Percentiles rank a stretch among this genome's conserved stretches.
Conservation (phyloP, 2,888 invertebrate species). For the Mythimna vitellina region DNA sequence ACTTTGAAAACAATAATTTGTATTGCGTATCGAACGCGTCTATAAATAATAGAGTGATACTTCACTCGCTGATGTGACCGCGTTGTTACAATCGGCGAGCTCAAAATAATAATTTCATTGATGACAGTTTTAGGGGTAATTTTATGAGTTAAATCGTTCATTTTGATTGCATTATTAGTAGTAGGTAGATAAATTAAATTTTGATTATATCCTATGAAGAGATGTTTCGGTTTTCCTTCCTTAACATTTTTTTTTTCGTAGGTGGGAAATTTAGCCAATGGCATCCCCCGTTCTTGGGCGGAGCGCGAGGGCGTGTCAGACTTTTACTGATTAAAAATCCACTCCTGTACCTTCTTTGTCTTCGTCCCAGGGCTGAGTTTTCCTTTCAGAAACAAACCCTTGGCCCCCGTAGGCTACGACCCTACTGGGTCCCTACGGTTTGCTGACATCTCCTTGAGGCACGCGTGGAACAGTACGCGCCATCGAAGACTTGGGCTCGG, state of each 20-base stretch:
- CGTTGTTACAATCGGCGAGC: slow-evolving; percentile 72
- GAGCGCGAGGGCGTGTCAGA: too few relatives aligned
- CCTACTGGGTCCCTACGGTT: too few relatives aligned
- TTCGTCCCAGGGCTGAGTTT: too few relatives aligned
- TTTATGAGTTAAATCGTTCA: slow-evolving; percentile 30
- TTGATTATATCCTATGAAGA: neutral
- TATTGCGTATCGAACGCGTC: slow-evolving; percentile 91
- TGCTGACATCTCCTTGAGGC: too few relatives aligned
- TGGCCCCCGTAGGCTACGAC: too few relatives aligned
- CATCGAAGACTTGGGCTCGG: too few relatives aligned
- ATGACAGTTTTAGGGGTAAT: slow-evolving; percentile 39
- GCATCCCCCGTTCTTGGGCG: too few relatives aligned
- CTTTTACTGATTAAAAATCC: too few relatives aligned
- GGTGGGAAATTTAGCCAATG: too few relatives aligned
- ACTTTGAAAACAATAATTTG: slow-evolving; percentile 91
- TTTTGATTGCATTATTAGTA: slow-evolving; percentile 11
- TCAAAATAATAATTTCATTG: slow-evolving; percentile 70
- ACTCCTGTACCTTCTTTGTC: too few relatives aligned
- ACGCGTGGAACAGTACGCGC: too few relatives aligned
- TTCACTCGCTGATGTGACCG: slow-evolving; percentile 80
- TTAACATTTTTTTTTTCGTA: neutral
- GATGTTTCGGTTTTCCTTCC: neutral
- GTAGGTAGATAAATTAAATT: neutral
- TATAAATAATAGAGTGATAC: slow-evolving; percentile 91
- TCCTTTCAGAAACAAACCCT: too few relatives aligned